Conservation (phyloP, 2,888 invertebrate genomes). For the Tachina fera region DNA sequence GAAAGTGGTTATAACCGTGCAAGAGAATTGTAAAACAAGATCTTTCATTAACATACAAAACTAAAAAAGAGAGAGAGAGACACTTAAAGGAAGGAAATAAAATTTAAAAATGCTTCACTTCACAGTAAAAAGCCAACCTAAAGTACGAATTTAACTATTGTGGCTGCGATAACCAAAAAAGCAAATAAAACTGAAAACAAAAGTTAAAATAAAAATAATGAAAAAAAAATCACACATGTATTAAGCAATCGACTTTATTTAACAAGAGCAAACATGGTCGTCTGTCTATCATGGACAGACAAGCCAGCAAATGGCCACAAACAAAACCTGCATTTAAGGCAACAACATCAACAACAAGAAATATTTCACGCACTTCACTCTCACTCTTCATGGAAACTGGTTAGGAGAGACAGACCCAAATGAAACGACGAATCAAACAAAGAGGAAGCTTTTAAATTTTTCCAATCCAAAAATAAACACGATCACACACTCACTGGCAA, state of each 20-base stretch:
- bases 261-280: conserved; percentile 41
- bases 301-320: background rate
- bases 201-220: background rate
- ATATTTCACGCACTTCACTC: conserved; percentile 64
- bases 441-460: conserved; percentile 54
- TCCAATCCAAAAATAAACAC: conserved; percentile 42
- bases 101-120: conserved; percentile 25
- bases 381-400: conserved; percentile 65
- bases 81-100: conserved; percentile 57
- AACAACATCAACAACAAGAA: conserved; percentile 33
- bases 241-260: conserved; percentile 62
- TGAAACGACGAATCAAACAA: conserved; percentile 4
- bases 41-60: conserved; percentile 7
- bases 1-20: background rate
- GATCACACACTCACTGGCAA: conserved; percentile 5
- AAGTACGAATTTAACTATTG: background rate
- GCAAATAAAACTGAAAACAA: conserved; percentile 27
- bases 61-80: background rate
- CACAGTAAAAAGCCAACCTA: conserved; percentile 1
- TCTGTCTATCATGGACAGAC: conserved; percentile 19
- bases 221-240: conserved; percentile 7
- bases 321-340: conserved; percentile 53
- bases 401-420: conserved; percentile 31
- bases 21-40: background rate
- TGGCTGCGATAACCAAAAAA: conserved; percentile 8